These are phyloP conservation scores for Theristicus caerulescens DNA, from an alignment of 2,113 vertebrate species.

Conservation along the genomic window DNA sequence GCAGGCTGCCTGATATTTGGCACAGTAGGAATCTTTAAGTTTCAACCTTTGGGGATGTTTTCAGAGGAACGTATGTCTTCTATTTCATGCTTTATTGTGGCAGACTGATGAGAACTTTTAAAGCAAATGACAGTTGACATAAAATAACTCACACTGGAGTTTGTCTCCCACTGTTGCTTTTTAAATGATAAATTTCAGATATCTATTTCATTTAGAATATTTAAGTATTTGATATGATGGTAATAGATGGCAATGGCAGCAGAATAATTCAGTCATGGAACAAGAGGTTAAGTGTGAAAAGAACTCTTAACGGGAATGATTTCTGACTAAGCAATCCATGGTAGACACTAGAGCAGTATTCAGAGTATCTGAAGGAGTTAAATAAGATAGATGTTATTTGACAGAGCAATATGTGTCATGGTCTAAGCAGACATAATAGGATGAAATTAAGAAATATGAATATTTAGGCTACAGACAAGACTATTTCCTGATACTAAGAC, in stretches of 20 bases:
- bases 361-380: conserved; percentile 21
- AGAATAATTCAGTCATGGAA: not conserved
- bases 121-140: conserved; percentile 44
- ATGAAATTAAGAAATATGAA: conserved; percentile 37
- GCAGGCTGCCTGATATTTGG: conserved; percentile 47
- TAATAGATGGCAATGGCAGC: not conserved
- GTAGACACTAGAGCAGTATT: not conserved
- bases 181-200: conserved; percentile 7
- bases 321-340: not conserved
- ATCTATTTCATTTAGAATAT: not conserved
- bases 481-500: not conserved
- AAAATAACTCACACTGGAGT: conserved; percentile 32
- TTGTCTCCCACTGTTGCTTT: conserved; percentile 40
- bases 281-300: not conserved
- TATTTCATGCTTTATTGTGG: conserved; percentile 46
- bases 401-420: not conserved
- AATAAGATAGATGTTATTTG: not conserved
- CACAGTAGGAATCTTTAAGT: conserved; percentile 20
- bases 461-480: conserved; percentile 31
- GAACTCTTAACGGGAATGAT: not conserved
- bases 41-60: conserved; percentile 41
- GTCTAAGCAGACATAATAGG: conserved; percentile 22
- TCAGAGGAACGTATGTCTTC: conserved; percentile 48
- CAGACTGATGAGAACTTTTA: conserved; percentile 52
- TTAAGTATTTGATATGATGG: not conserved